Base-by-base conservation (phyloP, 2,113 vertebrate species). In the Erpornis zantholeuca region DNA sequence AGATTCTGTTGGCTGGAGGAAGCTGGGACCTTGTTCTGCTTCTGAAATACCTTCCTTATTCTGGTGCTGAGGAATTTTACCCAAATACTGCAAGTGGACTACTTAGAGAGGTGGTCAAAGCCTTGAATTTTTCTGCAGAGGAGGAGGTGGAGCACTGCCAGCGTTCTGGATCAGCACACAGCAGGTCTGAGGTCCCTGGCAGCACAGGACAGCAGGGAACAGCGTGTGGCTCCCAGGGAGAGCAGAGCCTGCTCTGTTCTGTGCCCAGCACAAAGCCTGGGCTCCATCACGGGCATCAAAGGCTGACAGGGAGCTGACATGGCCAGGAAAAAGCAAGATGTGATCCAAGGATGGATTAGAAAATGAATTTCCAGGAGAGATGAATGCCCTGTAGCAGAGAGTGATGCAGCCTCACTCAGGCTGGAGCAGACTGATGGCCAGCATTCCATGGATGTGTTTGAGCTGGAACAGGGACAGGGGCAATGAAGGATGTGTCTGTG, bases 361-460 rank as follows among this genome's bases (percentile, higher is more conserved):
- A 82, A 45, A 82, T 77, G 63, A 28, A 50, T 92, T 72, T 96
- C 75, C 75, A 90, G 94, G 61, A 68, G 94, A 85, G 70, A 61
- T 90, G 2, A 57, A 65, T 91, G 88, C 75, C 1, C 92, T 88
- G 50, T 36, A 56, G 4, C 85, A 87, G 82, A 10, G 70, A 79
- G 69, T 33, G 84, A 65, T 36, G 81, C 91, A 76, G 1, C 82
- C 78, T 89, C 21, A 2, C 81, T 94, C 59, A 45, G 91, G 15
- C 33, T 50, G 31, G 87, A 35, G 61, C 52, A 84, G 73, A 2
- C 15, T 21, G 76, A 10, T 49, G 82, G 92, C 33, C 88, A 94
- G 7, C 10, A 33, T 60, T 60, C 35, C 83, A 31, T 40, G 45
- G 57, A 50, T 25, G 29, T 38, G 12, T 29, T n/a, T 0, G 7